Percentiles rank a stretch among this genome's conserved stretches.
phyloP scores from a whole-genome alignment of 2,888 invertebrate genomes.

The Coleophora deauratella region DNA sequence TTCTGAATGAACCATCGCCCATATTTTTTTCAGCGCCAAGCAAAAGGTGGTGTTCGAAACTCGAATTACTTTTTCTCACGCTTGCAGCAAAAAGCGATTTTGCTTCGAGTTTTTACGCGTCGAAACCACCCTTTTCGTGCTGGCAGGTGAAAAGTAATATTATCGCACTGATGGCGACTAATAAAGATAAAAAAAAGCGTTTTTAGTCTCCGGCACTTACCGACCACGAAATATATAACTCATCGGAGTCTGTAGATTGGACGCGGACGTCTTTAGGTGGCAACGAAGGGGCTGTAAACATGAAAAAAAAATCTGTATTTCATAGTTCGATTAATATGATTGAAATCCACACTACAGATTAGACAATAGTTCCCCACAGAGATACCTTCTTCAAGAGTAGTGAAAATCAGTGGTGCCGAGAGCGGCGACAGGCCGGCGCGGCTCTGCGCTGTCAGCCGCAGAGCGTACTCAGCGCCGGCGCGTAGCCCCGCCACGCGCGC shows the following conservation, averaged over 20 bases:
- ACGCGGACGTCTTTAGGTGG: slow-evolving; percentile 80
- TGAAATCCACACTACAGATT: background rate
- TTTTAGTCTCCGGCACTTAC: slow-evolving; percentile 65
- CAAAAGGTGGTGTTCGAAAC: too few relatives aligned
- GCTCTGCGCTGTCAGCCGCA: slow-evolving; percentile 80
- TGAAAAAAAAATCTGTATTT: background rate
- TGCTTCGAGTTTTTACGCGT: too few relatives aligned
- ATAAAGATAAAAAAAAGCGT: too few relatives aligned
- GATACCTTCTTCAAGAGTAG: slow-evolving; percentile 83
- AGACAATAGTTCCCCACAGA: background rate
- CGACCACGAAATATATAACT: slow-evolving; percentile 82
- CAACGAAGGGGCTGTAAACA: slow-evolving; percentile 75
- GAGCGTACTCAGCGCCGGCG: slow-evolving; percentile 72
- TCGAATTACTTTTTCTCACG: too few relatives aligned
- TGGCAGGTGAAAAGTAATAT: too few relatives aligned
- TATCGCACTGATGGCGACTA: too few relatives aligned
- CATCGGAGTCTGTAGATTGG: slow-evolving; percentile 77
- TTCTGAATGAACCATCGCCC: too few relatives aligned
- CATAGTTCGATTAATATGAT: background rate
- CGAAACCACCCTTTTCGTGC: too few relatives aligned
- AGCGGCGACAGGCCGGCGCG: slow-evolving; percentile 81
- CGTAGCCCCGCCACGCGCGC: slow-evolving; percentile 61
- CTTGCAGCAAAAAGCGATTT: too few relatives aligned
- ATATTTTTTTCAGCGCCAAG: too few relatives aligned
- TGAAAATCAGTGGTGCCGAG: slow-evolving; percentile 77